Base-by-base conservation (phyloP, 1,140 invertebrate genomes). In the Drosophila rufa region DNA sequence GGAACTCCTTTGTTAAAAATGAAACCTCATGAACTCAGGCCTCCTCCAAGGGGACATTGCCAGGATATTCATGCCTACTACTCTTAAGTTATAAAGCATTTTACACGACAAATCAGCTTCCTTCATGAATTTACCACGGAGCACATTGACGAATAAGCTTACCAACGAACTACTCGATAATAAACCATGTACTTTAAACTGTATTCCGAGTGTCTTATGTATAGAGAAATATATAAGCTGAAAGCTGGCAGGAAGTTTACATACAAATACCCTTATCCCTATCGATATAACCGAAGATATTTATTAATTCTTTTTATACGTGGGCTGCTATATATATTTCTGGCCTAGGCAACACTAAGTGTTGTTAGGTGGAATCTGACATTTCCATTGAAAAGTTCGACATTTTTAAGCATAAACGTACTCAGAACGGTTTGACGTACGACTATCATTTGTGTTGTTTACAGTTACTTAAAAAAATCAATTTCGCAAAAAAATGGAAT, bases 201-300 rank as follows among this genome's bases (percentile, higher is more conserved):
- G 33, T 75, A 65, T 55, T 62, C 60, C 66, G 62, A 78, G 80
- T 86, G 83, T 87, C 82, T 86, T 86, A 79, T 46, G 62, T 53
- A 60, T 80, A 40, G 33, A 79, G 55, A 60, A 45, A 47, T 66
- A 40, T 45, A 64, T 22, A 51, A 45, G 60, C 46, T 25, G 22
- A 25, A 67, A 64, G 47, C 42, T 50, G 66, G 43, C 71, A 80
- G 27, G 19, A 58, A 46, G 19, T 64, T 50, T 80, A 59, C 59
- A 45, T 33, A 67, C 42, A 30, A 40, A 55, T 70, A 67, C 47
- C 40, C 22, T 45, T 30, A 30, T 30, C 27, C 27, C 51, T 36
- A 36, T 59, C 48, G 12, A 38, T 57, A 15, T 64, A 50, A 36
- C 46, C 38, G 9, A 60, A 65, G 42, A 45, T 68, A 80, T 58